These are phyloP conservation scores for Coreoperca whiteheadi DNA, from an alignment of 2,113 vertebrate species.

Conservation along the genomic window DNA sequence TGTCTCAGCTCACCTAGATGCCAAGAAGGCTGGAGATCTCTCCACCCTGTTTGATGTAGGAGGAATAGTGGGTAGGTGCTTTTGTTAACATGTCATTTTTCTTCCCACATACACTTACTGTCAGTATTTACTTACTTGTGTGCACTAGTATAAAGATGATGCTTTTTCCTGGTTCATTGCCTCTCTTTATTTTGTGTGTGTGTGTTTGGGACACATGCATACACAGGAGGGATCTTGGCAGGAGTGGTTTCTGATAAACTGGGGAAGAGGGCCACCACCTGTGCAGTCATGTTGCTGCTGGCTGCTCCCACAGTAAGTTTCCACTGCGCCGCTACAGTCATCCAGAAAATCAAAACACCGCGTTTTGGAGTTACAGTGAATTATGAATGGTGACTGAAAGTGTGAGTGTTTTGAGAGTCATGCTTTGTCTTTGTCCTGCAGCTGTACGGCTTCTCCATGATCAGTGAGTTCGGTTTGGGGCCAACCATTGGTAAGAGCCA, in stretches of 20 bases:
- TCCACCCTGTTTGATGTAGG: constrained; percentile 96
- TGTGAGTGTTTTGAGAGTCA: not conserved
- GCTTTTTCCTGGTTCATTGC: not conserved
- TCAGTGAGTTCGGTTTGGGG: constrained; percentile 88
- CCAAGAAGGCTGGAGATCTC: constrained; percentile 92
- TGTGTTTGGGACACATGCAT: not conserved
- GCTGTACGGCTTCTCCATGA: constrained; percentile 92
- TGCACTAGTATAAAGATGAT: not conserved
- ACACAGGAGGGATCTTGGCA: constrained; percentile 87
- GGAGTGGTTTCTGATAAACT: constrained; percentile 93
- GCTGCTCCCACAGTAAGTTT: constrained; percentile 92
- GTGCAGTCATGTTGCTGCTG: constrained; percentile 91
- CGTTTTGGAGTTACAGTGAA: not conserved
- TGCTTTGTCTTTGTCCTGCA: constrained; percentile 72
- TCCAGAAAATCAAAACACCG: not conserved
- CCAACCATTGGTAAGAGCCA: constrained; percentile 88
- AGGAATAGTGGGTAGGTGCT: constrained; percentile 90
- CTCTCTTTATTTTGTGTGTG: not conserved
- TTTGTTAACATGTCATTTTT: not conserved
- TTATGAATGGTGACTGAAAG: not conserved
- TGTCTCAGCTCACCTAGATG: constrained; percentile 89
- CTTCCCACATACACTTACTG: not conserved
- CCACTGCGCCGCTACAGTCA: not conserved
- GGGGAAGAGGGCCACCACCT: constrained; percentile 91
- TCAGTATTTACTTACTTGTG: not conserved